A percentile compares a stretch with the other conserved stretches of the same genome.
phyloP scores from a whole-genome alignment of 2,888 invertebrate genomes.

The Dryococelus australis region DNA sequence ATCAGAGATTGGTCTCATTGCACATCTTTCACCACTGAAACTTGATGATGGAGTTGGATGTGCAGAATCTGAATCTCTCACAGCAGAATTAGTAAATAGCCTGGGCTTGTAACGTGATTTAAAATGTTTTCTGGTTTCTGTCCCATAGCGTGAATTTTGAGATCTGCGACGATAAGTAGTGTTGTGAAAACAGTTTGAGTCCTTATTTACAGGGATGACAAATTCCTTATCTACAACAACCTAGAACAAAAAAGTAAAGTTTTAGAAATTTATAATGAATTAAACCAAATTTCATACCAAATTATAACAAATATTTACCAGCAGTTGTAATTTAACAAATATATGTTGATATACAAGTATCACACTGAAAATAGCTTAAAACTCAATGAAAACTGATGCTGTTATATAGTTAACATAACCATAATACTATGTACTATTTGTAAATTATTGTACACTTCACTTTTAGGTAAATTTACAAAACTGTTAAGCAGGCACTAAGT shows the following conservation, averaged over 20 bases:
- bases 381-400: too few relatives aligned
- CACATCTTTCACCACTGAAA: background rate
- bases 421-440: too few relatives aligned
- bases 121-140: background rate
- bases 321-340: too few relatives aligned
- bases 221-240: background rate
- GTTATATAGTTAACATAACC: too few relatives aligned
- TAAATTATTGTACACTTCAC: too few relatives aligned
- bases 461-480: too few relatives aligned
- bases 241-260: background rate
- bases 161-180: background rate
- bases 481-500: too few relatives aligned
- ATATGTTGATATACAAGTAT: too few relatives aligned
- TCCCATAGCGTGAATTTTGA: background rate
- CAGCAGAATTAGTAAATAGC: background rate
- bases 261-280: background rate
- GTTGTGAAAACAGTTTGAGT: background rate
- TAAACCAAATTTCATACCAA: background rate
- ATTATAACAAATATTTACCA: background rate
- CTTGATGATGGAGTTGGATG: background rate
- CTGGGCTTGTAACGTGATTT: background rate
- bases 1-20: background rate
- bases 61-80: background rate
- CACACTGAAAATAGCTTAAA: too few relatives aligned
- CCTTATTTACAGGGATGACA: background rate